Evolutionary conservation across 2,797 vertebrate genomes (phyloP).

Genomic region (Coregonus sp.): DNA sequence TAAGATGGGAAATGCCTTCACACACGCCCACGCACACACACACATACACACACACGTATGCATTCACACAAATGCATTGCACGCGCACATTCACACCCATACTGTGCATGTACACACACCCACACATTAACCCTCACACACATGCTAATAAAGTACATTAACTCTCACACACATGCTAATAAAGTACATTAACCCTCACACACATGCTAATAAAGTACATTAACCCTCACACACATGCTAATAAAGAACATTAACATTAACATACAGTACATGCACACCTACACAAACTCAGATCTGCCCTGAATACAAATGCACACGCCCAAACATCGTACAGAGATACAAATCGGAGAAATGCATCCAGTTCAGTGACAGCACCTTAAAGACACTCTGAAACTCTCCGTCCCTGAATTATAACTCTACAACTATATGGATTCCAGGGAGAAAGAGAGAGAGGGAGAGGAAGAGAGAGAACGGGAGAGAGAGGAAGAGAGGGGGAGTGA

Average conservation of each 20-base stretch:
- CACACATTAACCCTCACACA: conserved; percentile 1
- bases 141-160: too few species aligned
- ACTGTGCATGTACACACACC: conserved; percentile 12
- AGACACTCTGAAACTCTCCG: conserved; percentile 61
- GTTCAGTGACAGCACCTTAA: conserved; percentile 65
- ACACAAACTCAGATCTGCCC: conserved; percentile 26
- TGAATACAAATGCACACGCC: conserved; percentile 55
- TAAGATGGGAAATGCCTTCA: conserved; percentile 48
- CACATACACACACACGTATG: not conserved
- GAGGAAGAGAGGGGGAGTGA: too few species aligned
- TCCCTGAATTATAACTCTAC: conserved; percentile 37
- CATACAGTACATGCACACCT: not conserved
- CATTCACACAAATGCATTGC: not conserved
- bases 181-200: too few species aligned
- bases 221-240: not conserved
- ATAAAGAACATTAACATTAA: not conserved
- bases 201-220: too few species aligned
- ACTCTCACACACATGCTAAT: too few species aligned
- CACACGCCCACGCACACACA: conserved; percentile 17
- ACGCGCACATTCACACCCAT: conserved; percentile 21
- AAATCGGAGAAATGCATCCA: conserved; percentile 64
- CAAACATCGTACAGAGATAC: conserved; percentile 45
- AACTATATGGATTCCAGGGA: not conserved
- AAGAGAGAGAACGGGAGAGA: conserved; percentile 48
- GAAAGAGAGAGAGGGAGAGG: not conserved